These are phyloP conservation scores for Drepana falcataria DNA, from an alignment of 2,888 invertebrate species.

Conservation along the genomic window DNA sequence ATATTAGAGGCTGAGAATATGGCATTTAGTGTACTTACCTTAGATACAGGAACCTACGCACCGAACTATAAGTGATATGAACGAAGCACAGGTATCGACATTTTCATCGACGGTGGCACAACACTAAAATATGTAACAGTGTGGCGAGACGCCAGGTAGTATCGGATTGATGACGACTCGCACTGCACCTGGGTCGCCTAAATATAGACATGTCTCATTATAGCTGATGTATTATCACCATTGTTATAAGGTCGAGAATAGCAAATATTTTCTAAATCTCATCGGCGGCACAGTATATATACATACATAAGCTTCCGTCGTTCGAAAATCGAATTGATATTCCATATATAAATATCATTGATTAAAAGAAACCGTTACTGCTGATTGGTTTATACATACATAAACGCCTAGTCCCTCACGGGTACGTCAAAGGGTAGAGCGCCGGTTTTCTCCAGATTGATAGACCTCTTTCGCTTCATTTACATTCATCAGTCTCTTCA, in stretches of 20 bases:
- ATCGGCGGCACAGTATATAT: too few species aligned
- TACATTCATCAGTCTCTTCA: too few species aligned
- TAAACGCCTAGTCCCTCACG: too few species aligned
- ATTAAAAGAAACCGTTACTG: too few species aligned
- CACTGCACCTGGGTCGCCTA: constrained; percentile 38
- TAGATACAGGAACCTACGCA: too few species aligned
- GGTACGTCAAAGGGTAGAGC: too few species aligned
- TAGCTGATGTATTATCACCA: constrained; percentile 17
- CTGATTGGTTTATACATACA: too few species aligned
- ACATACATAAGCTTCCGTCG: background rate
- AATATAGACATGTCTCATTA: constrained; percentile 32
- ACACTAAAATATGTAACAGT: constrained; percentile 7
- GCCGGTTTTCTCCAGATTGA: too few species aligned
- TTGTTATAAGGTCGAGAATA: constrained; percentile 4
- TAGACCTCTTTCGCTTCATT: too few species aligned
- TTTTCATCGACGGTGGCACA: constrained; percentile 5
- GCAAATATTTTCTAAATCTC: background rate
- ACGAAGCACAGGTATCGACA: background rate
- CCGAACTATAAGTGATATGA: too few species aligned
- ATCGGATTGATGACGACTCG: constrained; percentile 15
- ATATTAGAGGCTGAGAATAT: too few species aligned
- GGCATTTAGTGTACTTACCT: too few species aligned
- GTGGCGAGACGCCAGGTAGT: constrained; percentile 23
- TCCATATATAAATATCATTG: background rate
- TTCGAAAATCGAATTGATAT: background rate